These are phyloP conservation scores for Trichoplusia ni DNA, from an alignment of 1,140 invertebrate genomes.

Conservation along the genomic window DNA sequence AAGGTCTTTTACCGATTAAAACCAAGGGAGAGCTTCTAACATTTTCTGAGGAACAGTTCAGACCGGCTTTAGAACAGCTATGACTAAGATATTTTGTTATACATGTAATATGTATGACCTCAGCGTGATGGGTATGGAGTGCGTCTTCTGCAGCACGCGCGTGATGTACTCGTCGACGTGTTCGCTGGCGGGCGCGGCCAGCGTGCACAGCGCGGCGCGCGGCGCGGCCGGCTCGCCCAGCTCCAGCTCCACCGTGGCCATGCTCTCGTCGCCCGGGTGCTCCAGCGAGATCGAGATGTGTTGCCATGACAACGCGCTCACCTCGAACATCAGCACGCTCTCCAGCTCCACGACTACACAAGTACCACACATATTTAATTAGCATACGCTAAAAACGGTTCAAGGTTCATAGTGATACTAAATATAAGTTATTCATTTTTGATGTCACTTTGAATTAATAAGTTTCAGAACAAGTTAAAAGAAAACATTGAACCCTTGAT, in stretches of 20 bases:
- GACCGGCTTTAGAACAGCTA: too few relatives aligned
- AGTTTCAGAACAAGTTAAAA: too few relatives aligned
- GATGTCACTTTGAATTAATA: too few relatives aligned
- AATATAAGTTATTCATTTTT: too few relatives aligned
- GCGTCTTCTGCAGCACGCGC: slow-evolving; percentile 93
- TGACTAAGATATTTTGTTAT: not conserved
- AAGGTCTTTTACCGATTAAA: too few relatives aligned
- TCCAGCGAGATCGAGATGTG: slow-evolving; percentile 95
- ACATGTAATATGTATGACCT: slow-evolving; percentile 59
- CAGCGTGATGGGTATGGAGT: slow-evolving; percentile 94
- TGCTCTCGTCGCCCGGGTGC: slow-evolving; percentile 94
- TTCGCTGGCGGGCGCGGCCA: slow-evolving; percentile 77
- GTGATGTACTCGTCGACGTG: slow-evolving; percentile 89
- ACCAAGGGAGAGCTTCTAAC: too few relatives aligned
- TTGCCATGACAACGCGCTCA: slow-evolving; percentile 93
- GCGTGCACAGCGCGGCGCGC: slow-evolving; percentile 83
- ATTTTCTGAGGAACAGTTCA: too few relatives aligned
- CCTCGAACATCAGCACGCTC: slow-evolving; percentile 93
- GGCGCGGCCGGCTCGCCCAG: slow-evolving; percentile 89
- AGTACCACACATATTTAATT: not conserved
- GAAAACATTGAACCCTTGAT: too few relatives aligned
- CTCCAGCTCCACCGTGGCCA: slow-evolving; percentile 96
- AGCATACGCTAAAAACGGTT: not conserved
- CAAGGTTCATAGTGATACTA: not conserved
- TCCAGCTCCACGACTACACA: slow-evolving; percentile 85